These are phyloP conservation scores for Eubucco bourcierii DNA, from an alignment of 2,113 vertebrate genomes.

Conservation along the genomic window DNA sequence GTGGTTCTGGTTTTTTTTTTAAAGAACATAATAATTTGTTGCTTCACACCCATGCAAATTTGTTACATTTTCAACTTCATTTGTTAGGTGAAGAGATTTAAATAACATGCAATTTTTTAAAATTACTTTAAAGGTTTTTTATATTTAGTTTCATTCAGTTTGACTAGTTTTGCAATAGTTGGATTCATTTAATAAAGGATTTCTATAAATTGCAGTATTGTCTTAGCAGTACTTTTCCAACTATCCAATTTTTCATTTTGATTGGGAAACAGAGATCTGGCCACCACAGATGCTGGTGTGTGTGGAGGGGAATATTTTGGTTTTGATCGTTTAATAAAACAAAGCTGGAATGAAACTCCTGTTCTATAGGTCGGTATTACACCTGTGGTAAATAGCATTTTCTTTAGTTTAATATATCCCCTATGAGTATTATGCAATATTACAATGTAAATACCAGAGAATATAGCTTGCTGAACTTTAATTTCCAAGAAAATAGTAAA, in stretches of 20 bases:
- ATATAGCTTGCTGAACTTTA: background rate
- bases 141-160: background rate
- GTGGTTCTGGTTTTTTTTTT: background rate
- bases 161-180: background rate
- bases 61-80: background rate
- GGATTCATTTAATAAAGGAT: background rate
- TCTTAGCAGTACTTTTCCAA: background rate
- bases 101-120: background rate
- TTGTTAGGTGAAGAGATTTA: background rate
- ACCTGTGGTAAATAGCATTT: background rate
- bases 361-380: background rate
- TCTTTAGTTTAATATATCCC: background rate
- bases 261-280: background rate
- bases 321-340: background rate
- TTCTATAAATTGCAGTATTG: background rate
- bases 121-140: background rate
- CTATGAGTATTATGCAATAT: background rate
- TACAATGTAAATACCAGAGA: background rate
- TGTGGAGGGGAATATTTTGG: background rate
- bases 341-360: background rate
- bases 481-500: background rate
- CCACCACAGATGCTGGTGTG: background rate
- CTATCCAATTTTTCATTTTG: background rate
- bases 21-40: background rate
- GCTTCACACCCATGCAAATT: background rate